Percentiles rank a stretch among this genome's conserved stretches.
phyloP scores from a whole-genome alignment of 2,113 vertebrate genomes.

The Fregata magnificens region DNA sequence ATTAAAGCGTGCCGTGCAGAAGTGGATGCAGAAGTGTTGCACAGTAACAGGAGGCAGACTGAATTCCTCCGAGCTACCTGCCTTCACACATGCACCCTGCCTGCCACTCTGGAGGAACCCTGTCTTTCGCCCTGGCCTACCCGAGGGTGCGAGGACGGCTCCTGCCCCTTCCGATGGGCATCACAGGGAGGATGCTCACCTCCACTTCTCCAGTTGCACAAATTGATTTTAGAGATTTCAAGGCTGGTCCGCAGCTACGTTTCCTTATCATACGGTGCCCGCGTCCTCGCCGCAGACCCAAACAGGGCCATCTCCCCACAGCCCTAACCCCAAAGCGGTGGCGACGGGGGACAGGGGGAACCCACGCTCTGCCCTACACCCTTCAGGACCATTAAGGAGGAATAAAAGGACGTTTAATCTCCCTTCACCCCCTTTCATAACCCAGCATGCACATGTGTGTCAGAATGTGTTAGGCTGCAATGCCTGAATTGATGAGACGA shows the following conservation, averaged over 20 bases:
- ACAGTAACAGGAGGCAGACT: neutral
- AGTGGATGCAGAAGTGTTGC: constrained; percentile 27
- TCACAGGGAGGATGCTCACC: rapidly evolving
- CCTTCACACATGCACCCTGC: rapidly evolving
- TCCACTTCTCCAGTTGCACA: rapidly evolving
- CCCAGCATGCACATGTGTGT: neutral
- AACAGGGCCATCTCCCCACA: neutral
- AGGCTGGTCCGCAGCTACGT: neutral
- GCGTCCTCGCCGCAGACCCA: rapidly evolving
- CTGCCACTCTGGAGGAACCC: neutral
- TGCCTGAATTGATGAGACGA: neutral
- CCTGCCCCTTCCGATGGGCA: neutral
- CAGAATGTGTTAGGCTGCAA: neutral
- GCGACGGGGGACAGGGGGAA: neutral
- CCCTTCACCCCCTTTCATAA: neutral
- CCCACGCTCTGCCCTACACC: neutral
- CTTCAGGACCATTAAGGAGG: neutral
- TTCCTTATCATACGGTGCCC: neutral
- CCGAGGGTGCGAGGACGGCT: neutral
- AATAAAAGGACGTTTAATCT: neutral
- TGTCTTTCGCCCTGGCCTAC: neutral
- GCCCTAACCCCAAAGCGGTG: neutral
- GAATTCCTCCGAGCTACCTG: neutral
- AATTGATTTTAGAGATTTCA: neutral
- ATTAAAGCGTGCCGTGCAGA: neutral